Evolutionary conservation across 2,888 invertebrate genomes (phyloP), one percentile per base, ranked within the genome.

Genomic region (Myopa testacea): DNA sequence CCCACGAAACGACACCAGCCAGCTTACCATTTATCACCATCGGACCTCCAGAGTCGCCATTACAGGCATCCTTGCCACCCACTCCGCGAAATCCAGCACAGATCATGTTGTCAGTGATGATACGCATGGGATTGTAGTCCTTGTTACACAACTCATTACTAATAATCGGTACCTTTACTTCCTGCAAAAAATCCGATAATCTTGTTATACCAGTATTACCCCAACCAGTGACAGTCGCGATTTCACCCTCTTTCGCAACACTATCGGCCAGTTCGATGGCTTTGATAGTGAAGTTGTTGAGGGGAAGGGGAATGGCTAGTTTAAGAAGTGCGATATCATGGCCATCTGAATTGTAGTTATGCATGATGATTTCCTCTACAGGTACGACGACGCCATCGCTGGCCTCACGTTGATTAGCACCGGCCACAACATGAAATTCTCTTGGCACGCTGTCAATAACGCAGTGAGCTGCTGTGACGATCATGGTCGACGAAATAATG

Each of bases 251-350:
- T 1, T 55, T 37, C 50, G 82, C 37, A 40, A 40, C 19, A 19
- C 45, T 12, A 7, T 78, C 12, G n/a, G 40, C 67, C 34, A 75
- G 69, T 52, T 82, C 62, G 26, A 88, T 84, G 4, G 86, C 7
- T 12, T 78, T 60, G 60, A 88, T 84, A 26, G 80, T 80, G 1
- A 55, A 68, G 6, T 79, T 45, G 7, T 80, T 80, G 10, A 88
- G 10, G 0, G 83, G 81, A 34, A 87, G 71, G 0, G 83, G 81
- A 0, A 81, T 79, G 1, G 76, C 77, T 0, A 87, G 72, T n/a
- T 84, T 26, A 26, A 62, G 62, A 62, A 62, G 80, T 0, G 92
- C 92, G 16, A 93, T 86, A 76, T 93, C 93, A 79, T 90, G 90
- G 4, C 7, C 67, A 0, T 4, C 4, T 16, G 79, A 74, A 65